Percentiles rank a stretch among this genome's conserved stretches.
Conservation (phyloP, 2,113 vertebrate species). For the Cairina moschata region DNA sequence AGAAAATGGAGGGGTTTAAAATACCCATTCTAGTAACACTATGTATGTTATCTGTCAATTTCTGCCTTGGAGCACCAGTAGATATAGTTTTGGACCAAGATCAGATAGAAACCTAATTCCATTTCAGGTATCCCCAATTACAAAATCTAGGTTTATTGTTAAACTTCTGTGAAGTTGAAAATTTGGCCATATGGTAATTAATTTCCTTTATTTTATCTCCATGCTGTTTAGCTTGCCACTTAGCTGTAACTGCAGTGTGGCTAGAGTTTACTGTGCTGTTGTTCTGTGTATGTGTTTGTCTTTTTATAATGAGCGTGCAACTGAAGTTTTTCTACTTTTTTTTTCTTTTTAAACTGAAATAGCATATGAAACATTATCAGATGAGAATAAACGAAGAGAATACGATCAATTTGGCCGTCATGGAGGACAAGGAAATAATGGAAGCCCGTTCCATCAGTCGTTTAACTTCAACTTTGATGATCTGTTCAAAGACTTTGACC, state of each 20-base stretch:
- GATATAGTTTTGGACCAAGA: background rate
- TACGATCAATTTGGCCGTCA: constrained; percentile 88
- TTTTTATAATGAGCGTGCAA: background rate
- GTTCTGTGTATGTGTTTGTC: background rate
- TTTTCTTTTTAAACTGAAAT: background rate
- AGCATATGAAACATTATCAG: constrained; percentile 95
- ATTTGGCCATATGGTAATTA: background rate
- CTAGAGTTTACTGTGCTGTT: background rate
- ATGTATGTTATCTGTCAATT: background rate
- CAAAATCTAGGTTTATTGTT: background rate
- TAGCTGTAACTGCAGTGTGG: background rate
- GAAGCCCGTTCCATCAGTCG: constrained; percentile 83
- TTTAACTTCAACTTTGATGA: constrained; percentile 95
- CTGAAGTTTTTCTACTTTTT: background rate
- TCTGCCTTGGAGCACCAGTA: background rate
- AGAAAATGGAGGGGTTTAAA: background rate
- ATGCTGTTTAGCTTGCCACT: background rate
- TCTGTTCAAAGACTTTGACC: constrained; percentile 90
- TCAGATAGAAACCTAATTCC: background rate
- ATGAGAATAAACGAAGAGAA: constrained; percentile 86
- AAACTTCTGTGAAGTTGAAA: background rate
- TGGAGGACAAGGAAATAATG: constrained; percentile 69
- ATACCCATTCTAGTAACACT: background rate
- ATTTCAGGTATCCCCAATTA: background rate
- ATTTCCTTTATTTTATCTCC: background rate